Evolutionary conservation across 1,140 invertebrate genomes (phyloP).

Genomic region (Geopemphigus sp.): DNA sequence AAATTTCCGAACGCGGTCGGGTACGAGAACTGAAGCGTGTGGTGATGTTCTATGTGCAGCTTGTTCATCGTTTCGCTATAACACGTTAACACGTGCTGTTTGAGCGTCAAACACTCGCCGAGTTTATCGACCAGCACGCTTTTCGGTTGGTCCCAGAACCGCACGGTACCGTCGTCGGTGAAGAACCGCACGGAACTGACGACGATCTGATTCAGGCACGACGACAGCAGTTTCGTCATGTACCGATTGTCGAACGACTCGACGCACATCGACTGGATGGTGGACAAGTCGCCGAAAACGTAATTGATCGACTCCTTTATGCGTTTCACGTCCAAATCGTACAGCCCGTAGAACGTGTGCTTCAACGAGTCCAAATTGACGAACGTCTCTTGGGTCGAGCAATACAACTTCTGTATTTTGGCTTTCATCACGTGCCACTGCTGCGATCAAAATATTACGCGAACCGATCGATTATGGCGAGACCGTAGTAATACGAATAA

Average conservation of each 20-base stretch:
- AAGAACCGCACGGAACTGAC: neutral
- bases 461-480: too few species aligned
- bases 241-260: neutral
- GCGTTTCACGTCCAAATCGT: too few species aligned
- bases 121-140: neutral
- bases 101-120: neutral
- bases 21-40: neutral
- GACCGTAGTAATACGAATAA: too few species aligned
- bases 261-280: neutral
- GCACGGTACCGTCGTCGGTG: neutral
- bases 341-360: too few species aligned
- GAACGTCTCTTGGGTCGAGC: too few species aligned
- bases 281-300: neutral
- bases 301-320: too few species aligned
- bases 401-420: too few species aligned
- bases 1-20: neutral
- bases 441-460: too few species aligned
- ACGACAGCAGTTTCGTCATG: neutral
- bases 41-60: neutral
- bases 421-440: too few species aligned
- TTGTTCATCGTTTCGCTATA: neutral
- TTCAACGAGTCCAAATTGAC: too few species aligned
- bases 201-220: constrained; percentile 5
- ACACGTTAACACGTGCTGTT: neutral
- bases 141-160: constrained; percentile 8